Base-by-base conservation (phyloP, 2,888 invertebrate genomes). In the Conus canariensis region DNA sequence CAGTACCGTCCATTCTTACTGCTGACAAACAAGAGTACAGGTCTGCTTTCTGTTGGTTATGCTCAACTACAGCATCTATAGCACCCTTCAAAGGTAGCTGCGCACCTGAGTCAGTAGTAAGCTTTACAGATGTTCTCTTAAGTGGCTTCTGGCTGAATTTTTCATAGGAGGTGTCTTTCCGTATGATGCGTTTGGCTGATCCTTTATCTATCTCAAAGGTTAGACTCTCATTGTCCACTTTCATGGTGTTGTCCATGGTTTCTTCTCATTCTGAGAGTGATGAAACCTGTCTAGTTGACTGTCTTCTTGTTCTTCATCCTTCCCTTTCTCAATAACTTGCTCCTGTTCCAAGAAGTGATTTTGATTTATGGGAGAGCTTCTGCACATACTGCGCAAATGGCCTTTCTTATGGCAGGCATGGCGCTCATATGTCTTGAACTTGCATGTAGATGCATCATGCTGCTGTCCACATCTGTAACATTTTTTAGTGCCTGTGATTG, bases 1-100 rank as follows among this genome's bases (percentile, higher is more conserved):
- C 85, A 85, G n/a, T n/a, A n/a, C n/a, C n/a, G 85, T 85, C 85
- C 9, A 85, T 16, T 59, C 19, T 58, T 10, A 85, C n/a, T 19
- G 19, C 10, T 4, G 59, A 10, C 5, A 85, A 25, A 64, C 64
- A 85, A 16, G n/a, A 85, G 14, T 6, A 4, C 60, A 85, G 16
- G 5, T 58, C 56, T 12, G 56, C 19, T 58, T 8, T 58, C 58
- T 85, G 85, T 4, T 56, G 58, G 83, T 83, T 30, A 3, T 83
- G 12, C 16, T n/a, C 74, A 77, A 30, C 30, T 30, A 30, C 30
- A 30, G 30, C 60, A 10, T 64, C 16, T 14, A 10, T 14, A 14
- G 10, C 60, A 14, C 60, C 60, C 60, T 14, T 14, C 60, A 64
- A 64, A 10, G 60, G 60, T 64, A 64, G 60, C 3, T 16, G 12